Evolutionary conservation across 2,888 invertebrate species (phyloP), one percentile per base, ranked within the genome.

Genomic region (Athalia circularis): DNA sequence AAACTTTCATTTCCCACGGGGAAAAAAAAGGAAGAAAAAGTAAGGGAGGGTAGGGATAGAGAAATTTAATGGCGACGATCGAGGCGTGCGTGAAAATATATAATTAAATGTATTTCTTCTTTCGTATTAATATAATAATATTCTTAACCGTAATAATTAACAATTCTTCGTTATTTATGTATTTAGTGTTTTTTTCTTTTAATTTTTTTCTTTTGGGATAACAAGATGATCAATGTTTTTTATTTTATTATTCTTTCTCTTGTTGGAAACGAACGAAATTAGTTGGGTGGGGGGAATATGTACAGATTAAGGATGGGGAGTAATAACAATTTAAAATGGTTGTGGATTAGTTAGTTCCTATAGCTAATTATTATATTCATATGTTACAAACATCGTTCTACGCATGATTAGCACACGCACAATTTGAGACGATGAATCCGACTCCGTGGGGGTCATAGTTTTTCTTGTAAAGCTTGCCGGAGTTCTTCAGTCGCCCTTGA

Each of bases 401-500:
- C 65, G 50, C 59, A 50, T 62, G 65, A 68, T 59, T 43, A 65
- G 45, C 47, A 61, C 48, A 65, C 67, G 47, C 50, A 48, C 79
- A 57, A 54, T 15, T 50, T 59, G 29, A 70, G 8, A 15, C 50
- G 62, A 72, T 61, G 5, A 72, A 2, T 59, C 65, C 76, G 5
- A 43, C 77, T 78, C 68, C 57, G 75, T 78, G 62, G 70, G 77
- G 82, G 90, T 94, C 94, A 95, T 90, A 95, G 93, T 91, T 95
- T 95, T 84, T 95, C 95, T 87, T 95, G 95, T 67, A 95, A 91
- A 72, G 95, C 93, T 86, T 95, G 92, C 82, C 95, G 92, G n/a
- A 95, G 92, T 85, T 95, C 95, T 88, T 95, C 95, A 7, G 95
- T 94, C 13, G 94, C 95, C 90, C 94, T 95, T 80, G 92, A 92